These are phyloP conservation scores for Penaeus monodon DNA, from an alignment of 2,888 invertebrate genomes.

Conservation along the genomic window DNA sequence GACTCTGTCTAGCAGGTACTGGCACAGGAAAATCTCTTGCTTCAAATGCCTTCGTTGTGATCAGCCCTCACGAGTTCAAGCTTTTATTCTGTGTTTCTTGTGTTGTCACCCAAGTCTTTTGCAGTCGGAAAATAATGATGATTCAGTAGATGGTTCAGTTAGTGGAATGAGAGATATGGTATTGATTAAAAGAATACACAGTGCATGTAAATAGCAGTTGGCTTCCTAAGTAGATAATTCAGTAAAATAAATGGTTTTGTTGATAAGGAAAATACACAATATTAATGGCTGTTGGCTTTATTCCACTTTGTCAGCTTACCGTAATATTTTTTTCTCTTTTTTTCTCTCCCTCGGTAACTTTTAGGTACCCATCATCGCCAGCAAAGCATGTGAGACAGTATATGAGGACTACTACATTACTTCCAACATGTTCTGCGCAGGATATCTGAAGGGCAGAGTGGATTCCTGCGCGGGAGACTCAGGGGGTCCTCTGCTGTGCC, in stretches of 20 bases:
- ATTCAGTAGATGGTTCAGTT: too few relatives aligned
- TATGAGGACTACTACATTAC: constrained; percentile 89
- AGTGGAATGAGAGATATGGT: too few relatives aligned
- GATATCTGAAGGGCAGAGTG: constrained; percentile 82
- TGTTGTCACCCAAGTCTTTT: neutral
- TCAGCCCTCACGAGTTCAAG: too few relatives aligned
- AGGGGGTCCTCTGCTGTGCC: constrained; percentile 80
- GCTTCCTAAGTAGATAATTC: neutral
- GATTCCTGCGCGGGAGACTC: constrained; percentile 94
- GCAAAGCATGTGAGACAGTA: constrained; percentile 82
- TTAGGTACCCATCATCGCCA: constrained; percentile 87
- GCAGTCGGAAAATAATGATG: neutral
- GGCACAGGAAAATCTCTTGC: too few relatives aligned
- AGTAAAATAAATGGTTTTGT: too few relatives aligned
- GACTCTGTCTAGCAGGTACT: too few relatives aligned
- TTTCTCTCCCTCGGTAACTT: neutral
- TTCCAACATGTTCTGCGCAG: constrained; percentile 93
- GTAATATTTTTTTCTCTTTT: neutral
- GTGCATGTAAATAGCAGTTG: neutral
- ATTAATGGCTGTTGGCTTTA: neutral
- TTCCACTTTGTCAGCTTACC: neutral
- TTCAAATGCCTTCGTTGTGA: too few relatives aligned
- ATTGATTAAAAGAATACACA: too few relatives aligned
- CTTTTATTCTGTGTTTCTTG: neutral
- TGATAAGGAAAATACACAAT: too few relatives aligned